Evolutionary conservation across 2,113 vertebrate species (phyloP).

Genomic region (Otis tarda): DNA sequence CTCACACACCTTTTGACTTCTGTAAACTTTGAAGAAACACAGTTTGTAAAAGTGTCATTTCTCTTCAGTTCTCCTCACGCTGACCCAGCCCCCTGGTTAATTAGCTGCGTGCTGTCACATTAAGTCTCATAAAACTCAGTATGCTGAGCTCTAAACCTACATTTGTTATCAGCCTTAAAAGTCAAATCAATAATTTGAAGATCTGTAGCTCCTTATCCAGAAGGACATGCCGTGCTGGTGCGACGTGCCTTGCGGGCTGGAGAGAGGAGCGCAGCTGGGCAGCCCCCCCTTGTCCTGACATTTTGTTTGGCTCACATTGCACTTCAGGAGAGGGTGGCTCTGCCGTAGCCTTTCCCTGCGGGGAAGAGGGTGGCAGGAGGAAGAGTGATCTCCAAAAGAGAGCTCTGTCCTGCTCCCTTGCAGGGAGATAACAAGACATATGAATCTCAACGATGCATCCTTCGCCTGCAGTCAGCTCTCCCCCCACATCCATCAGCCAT

Average conservation of each 20-base stretch:
- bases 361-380: background rate
- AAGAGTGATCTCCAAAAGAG: background rate
- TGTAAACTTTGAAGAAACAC: slow-evolving; percentile 6
- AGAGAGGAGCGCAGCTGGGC: background rate
- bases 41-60: slow-evolving; percentile 1
- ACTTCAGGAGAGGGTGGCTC: background rate
- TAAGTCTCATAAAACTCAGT: background rate
- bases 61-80: background rate
- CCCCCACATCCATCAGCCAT: background rate
- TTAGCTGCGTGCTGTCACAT: background rate
- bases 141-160: background rate
- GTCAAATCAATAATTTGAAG: slow-evolving; percentile 44
- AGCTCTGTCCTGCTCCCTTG: background rate
- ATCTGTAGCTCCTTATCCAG: background rate
- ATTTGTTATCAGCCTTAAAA: background rate
- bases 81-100: slow-evolving; percentile 22
- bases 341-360: background rate
- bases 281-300: background rate
- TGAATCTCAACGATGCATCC: background rate
- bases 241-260: background rate
- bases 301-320: background rate
- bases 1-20: slow-evolving; percentile 7
- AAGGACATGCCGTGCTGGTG: background rate
- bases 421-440: background rate
- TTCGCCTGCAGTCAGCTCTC: background rate